These are phyloP conservation scores for Tipula lateralis DNA, from an alignment of 2,888 invertebrate species.

Conservation along the genomic window DNA sequence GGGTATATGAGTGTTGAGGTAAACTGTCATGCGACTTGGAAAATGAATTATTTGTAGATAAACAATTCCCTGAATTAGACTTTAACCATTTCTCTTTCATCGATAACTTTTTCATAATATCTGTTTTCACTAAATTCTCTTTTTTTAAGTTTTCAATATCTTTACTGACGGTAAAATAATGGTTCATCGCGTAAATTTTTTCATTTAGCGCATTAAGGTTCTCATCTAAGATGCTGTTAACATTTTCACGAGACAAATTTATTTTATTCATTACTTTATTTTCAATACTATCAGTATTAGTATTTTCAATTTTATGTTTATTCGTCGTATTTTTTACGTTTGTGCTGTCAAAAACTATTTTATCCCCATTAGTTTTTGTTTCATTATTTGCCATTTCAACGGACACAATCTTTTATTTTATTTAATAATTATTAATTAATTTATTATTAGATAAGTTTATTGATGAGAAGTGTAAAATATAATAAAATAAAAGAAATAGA, in stretches of 20 bases:
- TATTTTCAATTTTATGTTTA: neutral
- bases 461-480: neutral
- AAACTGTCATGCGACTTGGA: neutral
- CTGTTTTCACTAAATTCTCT: constrained; percentile 46
- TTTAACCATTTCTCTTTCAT: constrained; percentile 49
- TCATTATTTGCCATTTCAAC: constrained; percentile 34
- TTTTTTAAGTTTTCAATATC: constrained; percentile 46
- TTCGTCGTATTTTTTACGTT: constrained; percentile 30
- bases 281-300: constrained; percentile 28
- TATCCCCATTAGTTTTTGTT: neutral
- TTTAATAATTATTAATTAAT: neutral
- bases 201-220: constrained; percentile 47
- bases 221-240: constrained; percentile 39
- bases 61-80: constrained; percentile 35
- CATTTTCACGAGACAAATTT: constrained; percentile 39
- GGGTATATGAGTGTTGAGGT: neutral
- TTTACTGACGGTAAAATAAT: constrained; percentile 47
- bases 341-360: constrained; percentile 31
- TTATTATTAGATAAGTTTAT: neutral
- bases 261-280: constrained; percentile 29
- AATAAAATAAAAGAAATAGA: constrained; percentile 13
- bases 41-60: neutral
- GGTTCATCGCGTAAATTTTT: constrained; percentile 46
- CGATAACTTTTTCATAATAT: constrained; percentile 47
- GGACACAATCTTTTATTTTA: constrained; percentile 35